Percentiles rank a stretch among this genome's conserved stretches.
Evolutionary conservation across 53 echinoderm and acorn worm species (phyloP).

Genomic region (Antedon mediterranea): DNA sequence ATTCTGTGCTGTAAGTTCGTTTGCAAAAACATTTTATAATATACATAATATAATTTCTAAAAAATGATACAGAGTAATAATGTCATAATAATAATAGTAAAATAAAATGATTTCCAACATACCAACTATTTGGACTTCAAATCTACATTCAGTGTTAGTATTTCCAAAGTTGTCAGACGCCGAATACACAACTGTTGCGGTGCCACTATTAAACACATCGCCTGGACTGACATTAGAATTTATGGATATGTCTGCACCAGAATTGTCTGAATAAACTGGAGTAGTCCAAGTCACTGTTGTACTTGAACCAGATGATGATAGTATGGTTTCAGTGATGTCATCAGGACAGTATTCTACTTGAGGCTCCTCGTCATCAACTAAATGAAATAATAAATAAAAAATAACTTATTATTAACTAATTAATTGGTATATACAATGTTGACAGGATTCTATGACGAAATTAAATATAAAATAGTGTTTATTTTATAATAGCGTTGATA

Average conservation of each 20-base stretch:
- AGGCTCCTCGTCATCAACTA: not conserved
- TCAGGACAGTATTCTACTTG: not conserved
- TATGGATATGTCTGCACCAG: not conserved
- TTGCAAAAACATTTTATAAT: no score
- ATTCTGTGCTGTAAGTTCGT: no score
- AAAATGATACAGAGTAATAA: no score
- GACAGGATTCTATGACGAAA: no score
- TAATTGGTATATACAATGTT: no score
- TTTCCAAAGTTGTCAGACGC: not conserved
- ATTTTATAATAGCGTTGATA: no score
- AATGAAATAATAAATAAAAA: not conserved
- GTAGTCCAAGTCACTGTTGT: not conserved
- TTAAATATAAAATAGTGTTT: no score
- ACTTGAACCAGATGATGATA: not conserved
- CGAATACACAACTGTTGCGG: not conserved
- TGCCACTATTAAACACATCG: not conserved
- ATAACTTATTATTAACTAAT: no score
- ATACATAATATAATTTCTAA: no score
- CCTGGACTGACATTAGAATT: not conserved
- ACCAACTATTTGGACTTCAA: not conserved
- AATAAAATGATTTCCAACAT: not conserved
- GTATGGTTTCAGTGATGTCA: not conserved
- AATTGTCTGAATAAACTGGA: not conserved
- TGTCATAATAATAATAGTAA: no score
- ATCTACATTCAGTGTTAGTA: not conserved